A percentile compares a stretch with the other conserved stretches of the same genome.
phyloP scores from a whole-genome alignment of 2,113 vertebrate species.

The Prunella himalayana region DNA sequence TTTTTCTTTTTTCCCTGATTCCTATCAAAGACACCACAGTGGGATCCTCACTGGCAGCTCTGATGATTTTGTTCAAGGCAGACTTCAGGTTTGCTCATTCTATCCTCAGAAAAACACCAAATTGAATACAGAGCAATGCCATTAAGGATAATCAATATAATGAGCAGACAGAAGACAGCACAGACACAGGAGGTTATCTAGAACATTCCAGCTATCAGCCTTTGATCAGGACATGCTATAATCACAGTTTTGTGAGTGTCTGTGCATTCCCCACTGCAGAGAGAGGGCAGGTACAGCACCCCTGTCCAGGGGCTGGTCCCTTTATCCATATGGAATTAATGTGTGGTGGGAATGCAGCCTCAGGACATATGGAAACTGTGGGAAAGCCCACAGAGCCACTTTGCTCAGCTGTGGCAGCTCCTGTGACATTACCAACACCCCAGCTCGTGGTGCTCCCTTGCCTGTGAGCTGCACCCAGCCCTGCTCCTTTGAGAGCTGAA shows the following conservation, averaged over 20 bases:
- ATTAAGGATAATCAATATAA: neutral
- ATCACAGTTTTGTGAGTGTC: neutral
- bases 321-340: accelerated
- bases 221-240: neutral
- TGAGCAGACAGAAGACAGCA: neutral
- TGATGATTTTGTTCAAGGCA: neutral
- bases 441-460: neutral
- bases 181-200: neutral
- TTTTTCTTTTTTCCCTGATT: neutral
- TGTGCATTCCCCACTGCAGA: neutral
- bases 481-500: neutral
- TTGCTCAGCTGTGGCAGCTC: neutral
- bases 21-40: neutral
- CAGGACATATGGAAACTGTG: accelerated
- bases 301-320: neutral
- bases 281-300: neutral
- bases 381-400: neutral
- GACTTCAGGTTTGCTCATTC: neutral
- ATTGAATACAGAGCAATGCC: neutral
- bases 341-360: neutral
- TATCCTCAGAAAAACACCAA: neutral
- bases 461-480: neutral
- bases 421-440: accelerated
- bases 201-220: neutral
- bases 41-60: neutral